Conservation (phyloP, 2,888 invertebrate genomes). For the Drosophila vallismaia region DNA sequence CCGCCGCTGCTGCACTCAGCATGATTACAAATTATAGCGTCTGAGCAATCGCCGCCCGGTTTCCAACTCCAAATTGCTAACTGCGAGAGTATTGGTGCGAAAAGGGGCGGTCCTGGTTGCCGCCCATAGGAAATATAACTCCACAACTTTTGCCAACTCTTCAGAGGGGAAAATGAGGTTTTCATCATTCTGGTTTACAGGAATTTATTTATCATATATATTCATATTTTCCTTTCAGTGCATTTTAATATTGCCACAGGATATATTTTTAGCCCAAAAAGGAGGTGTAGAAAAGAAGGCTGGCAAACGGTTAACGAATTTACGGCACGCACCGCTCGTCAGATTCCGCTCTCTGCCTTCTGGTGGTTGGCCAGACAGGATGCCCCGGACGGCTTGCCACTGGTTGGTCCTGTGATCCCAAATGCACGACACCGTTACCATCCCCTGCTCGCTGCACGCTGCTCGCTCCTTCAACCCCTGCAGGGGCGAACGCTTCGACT, state of each 20-base stretch:
- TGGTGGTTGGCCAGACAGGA: constrained; percentile 75
- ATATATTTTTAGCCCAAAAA: constrained; percentile 2
- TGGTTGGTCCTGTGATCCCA: constrained; percentile 39
- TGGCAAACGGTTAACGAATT: constrained; percentile 54
- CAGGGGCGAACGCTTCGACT: constrained; percentile 21
- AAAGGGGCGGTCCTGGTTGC: constrained; percentile 65
- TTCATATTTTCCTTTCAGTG: constrained; percentile 3
- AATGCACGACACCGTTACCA: constrained; percentile 2
- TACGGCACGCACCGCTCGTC: constrained; percentile 60
- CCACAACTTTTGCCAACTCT: constrained; percentile 50
- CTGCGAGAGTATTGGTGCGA: constrained; percentile 31
- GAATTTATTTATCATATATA: no score
- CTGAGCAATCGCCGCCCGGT: constrained; percentile 72
- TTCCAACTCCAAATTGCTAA: constrained; percentile 3
- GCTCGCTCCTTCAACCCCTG: constrained; percentile 21
- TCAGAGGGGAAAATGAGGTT: constrained; percentile 7
- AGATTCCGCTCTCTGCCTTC: constrained; percentile 20
- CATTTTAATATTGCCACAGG: constrained; percentile 6
- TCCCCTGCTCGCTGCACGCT: constrained; percentile 10
- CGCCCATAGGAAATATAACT: constrained; percentile 80
- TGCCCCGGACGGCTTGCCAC: constrained; percentile 53
- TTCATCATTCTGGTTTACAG: no score
- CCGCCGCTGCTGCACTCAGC: constrained; percentile 70
- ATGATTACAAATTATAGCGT: constrained; percentile 77
- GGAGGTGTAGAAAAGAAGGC: constrained; percentile 9